Evolutionary conservation across 2,888 invertebrate species (phyloP).

Genomic region (Mythimna loreyi): DNA sequence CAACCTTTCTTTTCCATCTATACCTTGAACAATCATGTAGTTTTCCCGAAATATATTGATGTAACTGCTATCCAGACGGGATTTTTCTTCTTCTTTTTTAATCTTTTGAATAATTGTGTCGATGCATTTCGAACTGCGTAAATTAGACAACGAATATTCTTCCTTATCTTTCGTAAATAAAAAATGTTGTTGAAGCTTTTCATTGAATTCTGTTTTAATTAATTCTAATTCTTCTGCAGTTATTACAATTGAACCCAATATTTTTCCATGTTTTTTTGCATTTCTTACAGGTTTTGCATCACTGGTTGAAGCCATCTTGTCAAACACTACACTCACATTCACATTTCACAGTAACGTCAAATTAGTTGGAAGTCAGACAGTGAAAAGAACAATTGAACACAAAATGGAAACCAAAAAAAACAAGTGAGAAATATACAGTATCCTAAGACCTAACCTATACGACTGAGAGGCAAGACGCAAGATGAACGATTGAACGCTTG

Average conservation of each 20-base stretch:
- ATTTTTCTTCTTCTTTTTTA: conserved; percentile 4
- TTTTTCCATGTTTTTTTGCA: not conserved
- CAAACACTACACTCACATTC: conserved; percentile 7
- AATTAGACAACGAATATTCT: not conserved
- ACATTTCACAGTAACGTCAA: not conserved
- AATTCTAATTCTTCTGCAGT: conserved; percentile 13
- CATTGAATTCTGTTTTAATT: conserved; percentile 26
- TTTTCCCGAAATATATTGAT: not conserved
- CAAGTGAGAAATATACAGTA: conserved; percentile 3
- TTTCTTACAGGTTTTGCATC: not conserved
- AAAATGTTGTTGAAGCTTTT: conserved; percentile 21
- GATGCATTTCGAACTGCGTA: conserved; percentile 12
- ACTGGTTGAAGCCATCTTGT: conserved; percentile 46
- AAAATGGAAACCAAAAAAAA: conserved; percentile 13
- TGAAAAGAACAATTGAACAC: too few species aligned
- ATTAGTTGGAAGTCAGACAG: not conserved
- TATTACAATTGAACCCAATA: not conserved
- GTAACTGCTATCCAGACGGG: not conserved
- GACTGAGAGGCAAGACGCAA: conserved; percentile 10
- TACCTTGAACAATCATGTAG: not conserved
- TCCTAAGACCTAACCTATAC: not conserved
- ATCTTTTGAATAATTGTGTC: conserved; percentile 5
- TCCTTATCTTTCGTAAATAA: not conserved
- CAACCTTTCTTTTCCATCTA: conserved; percentile 2
- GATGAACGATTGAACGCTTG: not conserved